Evolutionary conservation across 2,888 invertebrate genomes (phyloP), one percentile per base, ranked within the genome.

Genomic region (Ormyrus nitidulus): DNA sequence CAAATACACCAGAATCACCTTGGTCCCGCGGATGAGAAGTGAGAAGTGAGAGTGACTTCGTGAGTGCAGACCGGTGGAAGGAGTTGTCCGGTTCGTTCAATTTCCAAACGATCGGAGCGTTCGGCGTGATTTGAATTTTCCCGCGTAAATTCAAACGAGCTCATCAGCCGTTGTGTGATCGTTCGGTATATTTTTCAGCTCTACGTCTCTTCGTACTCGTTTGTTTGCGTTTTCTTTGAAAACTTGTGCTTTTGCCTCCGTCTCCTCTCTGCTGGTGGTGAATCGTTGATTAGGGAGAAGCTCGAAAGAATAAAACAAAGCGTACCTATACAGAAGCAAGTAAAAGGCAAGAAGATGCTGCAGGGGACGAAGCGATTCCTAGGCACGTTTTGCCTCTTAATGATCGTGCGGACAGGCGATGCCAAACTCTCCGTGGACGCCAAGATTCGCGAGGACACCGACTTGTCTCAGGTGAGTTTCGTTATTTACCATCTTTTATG

Each of bases 401-500:
- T 69, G 61, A 62, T 84, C 9, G 49, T 66, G 49, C 72, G 66
- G 13, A 65, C 66, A 13, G 77, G 73, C 81, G 77, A 78, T 19
- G 85, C 85, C 72, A 81, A 84, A 62, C 64, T 81, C 79, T 85
- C 87, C 61, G 88, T 90, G 58, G 87, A 88, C 80, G 85, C 85
- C n/a, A 89, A 86, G 84, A 90, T 90, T 44, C 87, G 89, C 65
- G 88, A 87, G 62, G 90, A 90, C 76, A 68, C 87, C 81, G 87
- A 90, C 76, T 85, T 90, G 79, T 90, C 90, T 77, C 84, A 88
- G 87, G 88, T 87, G 64, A 82, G 83, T 76, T 59, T 59, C 2
- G 6, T n/a, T n/a, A 10, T 56, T 10, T 56, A 19, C 19, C 19
- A 19, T 19, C 19, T 19, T 19, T 19, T 19, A 19, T 19, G 19